Base-by-base conservation (phyloP, 2,113 vertebrate genomes). In the Cebus imitator region DNA sequence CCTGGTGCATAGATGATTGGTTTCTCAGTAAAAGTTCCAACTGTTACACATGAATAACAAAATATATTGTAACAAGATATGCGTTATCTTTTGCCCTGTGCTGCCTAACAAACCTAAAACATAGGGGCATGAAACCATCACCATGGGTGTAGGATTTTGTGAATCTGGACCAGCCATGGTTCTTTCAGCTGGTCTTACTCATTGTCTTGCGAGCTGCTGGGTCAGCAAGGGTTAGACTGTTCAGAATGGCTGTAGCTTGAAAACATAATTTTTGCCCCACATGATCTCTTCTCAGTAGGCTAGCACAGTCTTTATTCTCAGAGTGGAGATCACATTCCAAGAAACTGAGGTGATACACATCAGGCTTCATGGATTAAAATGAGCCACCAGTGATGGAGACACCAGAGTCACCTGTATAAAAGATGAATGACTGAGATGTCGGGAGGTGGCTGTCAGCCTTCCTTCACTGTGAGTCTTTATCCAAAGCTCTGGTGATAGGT, bases 191-290 rank as follows among this genome's bases (percentile, higher is more conserved):
- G 35, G 1, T 48, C 2, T 75, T 82, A 20, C 50, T 97, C 5
- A 11, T 27, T 50, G 6, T 43, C 43, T 45, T 43, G 20, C 0
- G 1, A 3, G 13, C 3, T 35, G 2, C 8, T 37, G 30, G 2
- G 13, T 58, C 40, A n/a, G 6, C 5, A 45, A 18, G 40, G 2
- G 18, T 50, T 5, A 23, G n/a, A 50, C 40, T 9, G 7, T 3
- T 55, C 78, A 76, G 27, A 82, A 66, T 3, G 12, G 5, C 12
- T 40, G 23, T 58, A 55, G 43, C 3, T 61, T 6, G 4, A 25
- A 76, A 43, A 70, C 6, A 13, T 45, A 27, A 1, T 12, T 90
- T 79, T 82, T 70, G 23, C 4, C 58, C 25, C 37, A 84, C 64
- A 18, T 25, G 18, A 27, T 48, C 8, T 27, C 37, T 64, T 23